Conservation (phyloP, 2,797 vertebrate species). For the Poeciliopsis paucimaculata region DNA sequence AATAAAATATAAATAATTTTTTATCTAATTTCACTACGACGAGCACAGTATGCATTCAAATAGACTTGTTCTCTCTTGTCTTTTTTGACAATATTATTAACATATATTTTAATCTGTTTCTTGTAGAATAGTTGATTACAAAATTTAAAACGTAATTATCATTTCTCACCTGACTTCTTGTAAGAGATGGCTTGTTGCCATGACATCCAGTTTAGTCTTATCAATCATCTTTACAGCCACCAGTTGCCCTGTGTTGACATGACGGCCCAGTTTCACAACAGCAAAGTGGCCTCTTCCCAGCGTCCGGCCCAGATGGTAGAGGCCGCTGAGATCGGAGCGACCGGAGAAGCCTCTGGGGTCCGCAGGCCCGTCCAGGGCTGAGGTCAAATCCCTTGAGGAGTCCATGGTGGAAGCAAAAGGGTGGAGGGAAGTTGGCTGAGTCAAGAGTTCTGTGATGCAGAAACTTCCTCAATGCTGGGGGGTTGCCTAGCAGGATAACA, state of each 20-base stretch:
- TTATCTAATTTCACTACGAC: not conserved
- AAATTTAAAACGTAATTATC: not conserved
- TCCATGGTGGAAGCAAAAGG: constrained; percentile 59
- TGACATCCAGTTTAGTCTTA: constrained; percentile 86
- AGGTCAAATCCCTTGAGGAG: constrained; percentile 28
- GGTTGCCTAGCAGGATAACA: constrained; percentile 55
- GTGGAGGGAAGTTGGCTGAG: constrained; percentile 11
- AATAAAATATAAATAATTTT: not conserved
- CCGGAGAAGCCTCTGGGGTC: constrained; percentile 33
- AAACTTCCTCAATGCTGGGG: constrained; percentile 42
- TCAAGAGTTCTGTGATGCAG: constrained; percentile 18
- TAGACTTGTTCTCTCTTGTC: not conserved
- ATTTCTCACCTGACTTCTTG: constrained; percentile 86
- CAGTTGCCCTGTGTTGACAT: constrained; percentile 86
- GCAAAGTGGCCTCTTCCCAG: constrained; percentile 90
- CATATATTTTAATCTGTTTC: not conserved
- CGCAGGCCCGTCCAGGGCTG: constrained; percentile 21
- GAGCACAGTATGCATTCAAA: not conserved
- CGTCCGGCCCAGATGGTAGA: constrained; percentile 88
- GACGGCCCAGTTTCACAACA: constrained; percentile 87
- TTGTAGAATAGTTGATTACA: not conserved
- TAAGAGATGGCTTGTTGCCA: constrained; percentile 85
- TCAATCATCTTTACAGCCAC: constrained; percentile 92
- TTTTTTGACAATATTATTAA: not conserved
- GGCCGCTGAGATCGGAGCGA: constrained; percentile 80